These are phyloP conservation scores for Cyclura pinguis DNA, from an alignment of 2,797 vertebrate species.

Conservation along the genomic window DNA sequence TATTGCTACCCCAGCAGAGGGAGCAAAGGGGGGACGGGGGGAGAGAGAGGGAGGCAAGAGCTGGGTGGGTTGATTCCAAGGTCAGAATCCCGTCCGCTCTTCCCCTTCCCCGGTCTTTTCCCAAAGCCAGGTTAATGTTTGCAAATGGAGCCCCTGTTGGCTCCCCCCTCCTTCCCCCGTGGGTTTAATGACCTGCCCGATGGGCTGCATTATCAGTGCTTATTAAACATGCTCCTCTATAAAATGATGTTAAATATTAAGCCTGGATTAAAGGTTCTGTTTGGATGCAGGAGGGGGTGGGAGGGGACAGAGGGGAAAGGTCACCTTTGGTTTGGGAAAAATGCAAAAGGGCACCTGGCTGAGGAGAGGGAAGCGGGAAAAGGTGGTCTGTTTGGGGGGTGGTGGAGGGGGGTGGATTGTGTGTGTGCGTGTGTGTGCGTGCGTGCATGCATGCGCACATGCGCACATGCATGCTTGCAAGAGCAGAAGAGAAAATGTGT, in stretches of 20 bases:
- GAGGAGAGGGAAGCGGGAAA: no score
- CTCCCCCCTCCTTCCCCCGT: background rate
- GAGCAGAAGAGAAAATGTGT: background rate
- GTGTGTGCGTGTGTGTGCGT: no score
- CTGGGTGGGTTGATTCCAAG: slow-evolving; percentile 17
- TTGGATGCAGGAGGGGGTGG: background rate
- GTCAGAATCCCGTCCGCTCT: background rate
- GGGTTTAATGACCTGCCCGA: slow-evolving; percentile 70
- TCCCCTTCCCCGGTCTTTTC: slow-evolving; percentile 12
- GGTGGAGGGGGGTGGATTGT: background rate
- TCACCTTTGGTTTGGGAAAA: slow-evolving; percentile 16
- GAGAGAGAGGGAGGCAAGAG: no score
- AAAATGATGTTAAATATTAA: slow-evolving; percentile 77
- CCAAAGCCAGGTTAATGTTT: slow-evolving; percentile 69
- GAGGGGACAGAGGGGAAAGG: background rate
- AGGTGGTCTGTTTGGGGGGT: background rate
- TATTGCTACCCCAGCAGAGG: background rate
- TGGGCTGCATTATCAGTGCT: slow-evolving; percentile 68
- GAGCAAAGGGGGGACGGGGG: background rate
- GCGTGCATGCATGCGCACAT: no score
- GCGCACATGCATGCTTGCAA: no score
- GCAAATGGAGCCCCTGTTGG: slow-evolving; percentile 53
- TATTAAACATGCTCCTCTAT: slow-evolving; percentile 73
- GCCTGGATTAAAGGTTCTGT: slow-evolving; percentile 50
- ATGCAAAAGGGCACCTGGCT: background rate